Evolutionary conservation across 1,140 invertebrate genomes (phyloP).

Genomic region (Scylla paramamosain): DNA sequence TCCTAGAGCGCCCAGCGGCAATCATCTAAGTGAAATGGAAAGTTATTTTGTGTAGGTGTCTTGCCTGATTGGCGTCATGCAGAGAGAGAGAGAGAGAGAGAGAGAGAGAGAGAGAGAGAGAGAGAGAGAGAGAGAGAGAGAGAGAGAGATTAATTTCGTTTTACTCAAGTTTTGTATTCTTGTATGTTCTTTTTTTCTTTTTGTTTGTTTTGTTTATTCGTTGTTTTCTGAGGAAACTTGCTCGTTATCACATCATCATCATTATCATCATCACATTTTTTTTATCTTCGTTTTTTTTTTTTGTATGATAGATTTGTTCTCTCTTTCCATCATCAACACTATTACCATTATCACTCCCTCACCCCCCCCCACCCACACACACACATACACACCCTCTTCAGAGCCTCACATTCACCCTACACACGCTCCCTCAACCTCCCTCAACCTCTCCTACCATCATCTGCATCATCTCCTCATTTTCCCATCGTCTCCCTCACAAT

Average conservation of each 20-base stretch:
- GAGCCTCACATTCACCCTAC: background rate
- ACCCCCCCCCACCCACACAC: no score
- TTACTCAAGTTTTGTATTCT: background rate
- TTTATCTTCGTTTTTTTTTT: no score
- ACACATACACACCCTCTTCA: no score
- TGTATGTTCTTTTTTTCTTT: background rate
- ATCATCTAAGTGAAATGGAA: conserved; percentile 1
- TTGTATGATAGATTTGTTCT: no score
- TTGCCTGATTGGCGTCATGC: background rate
- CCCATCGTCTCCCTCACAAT: background rate
- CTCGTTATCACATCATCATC: no score
- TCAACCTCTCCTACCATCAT: background rate
- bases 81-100: conserved; percentile 13
- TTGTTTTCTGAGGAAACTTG: background rate
- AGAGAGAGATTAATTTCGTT: background rate
- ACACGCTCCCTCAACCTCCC: background rate
- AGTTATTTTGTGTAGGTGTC: background rate
- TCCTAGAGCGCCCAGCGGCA: background rate
- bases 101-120: background rate
- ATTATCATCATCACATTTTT: no score
- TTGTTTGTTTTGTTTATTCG: background rate
- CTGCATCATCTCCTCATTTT: no score
- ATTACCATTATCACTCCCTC: no score
- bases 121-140: background rate
- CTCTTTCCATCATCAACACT: no score